phyloP scores from a whole-genome alignment of 2,797 vertebrate genomes.

The Natrix natrix region DNA sequence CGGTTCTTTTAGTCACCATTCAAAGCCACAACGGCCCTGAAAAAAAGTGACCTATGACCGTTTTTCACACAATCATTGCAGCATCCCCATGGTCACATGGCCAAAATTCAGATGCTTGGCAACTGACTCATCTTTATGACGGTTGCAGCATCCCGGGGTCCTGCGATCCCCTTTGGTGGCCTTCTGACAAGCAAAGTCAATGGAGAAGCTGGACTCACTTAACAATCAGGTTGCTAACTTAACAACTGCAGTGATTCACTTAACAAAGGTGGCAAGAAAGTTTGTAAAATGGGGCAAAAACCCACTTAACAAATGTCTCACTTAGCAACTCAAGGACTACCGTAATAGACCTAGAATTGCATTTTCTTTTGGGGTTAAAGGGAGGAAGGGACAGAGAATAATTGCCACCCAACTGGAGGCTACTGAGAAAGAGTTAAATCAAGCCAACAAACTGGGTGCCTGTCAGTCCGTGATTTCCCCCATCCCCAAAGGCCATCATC shows the following conservation, averaged over 20 bases:
- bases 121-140: neutral
- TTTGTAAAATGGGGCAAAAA: neutral
- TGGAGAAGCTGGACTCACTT: neutral
- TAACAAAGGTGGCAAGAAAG: neutral
- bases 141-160: neutral
- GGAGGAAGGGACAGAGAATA: neutral
- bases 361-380: neutral
- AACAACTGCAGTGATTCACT: no score
- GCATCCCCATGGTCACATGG: neutral
- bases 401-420: neutral
- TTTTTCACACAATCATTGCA: neutral
- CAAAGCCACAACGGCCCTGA: neutral
- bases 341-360: neutral
- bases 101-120: neutral
- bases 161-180: neutral
- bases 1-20: neutral
- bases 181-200: neutral
- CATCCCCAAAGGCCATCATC: neutral
- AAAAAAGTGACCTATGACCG: neutral
- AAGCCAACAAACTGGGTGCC: neutral
- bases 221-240: neutral
- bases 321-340: neutral
- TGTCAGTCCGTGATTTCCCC: neutral
- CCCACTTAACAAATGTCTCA: neutral
- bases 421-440: neutral